Conservation (phyloP, 23 tunicate species). For the Trididemnum nubilum region DNA sequence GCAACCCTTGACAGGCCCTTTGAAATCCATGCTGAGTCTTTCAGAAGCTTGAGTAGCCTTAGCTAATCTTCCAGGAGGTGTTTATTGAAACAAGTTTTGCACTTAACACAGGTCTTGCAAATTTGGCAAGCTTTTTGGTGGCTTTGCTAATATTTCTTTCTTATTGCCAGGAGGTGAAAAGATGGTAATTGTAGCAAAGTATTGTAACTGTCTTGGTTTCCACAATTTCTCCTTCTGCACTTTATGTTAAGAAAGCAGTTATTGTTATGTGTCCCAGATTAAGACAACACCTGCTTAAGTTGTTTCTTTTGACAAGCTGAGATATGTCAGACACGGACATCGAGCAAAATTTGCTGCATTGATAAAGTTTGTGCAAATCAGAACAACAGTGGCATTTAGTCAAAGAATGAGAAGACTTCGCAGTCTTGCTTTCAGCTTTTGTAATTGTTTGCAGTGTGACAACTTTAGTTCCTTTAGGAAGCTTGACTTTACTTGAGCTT, state of each 20-base stretch:
- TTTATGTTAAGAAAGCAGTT: neutral
- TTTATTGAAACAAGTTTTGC: no score
- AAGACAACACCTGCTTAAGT: neutral
- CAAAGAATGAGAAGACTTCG: neutral
- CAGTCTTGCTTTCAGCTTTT: neutral
- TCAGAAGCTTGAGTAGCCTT: no score
- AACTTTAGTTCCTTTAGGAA: neutral
- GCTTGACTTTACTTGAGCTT: neutral
- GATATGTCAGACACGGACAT: neutral
- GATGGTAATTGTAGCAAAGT: no score
- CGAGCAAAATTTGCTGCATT: neutral
- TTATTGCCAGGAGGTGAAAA: no score
- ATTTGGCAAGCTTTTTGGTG: no score
- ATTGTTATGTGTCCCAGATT: neutral
- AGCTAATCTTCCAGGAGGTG: no score
- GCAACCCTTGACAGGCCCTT: no score
- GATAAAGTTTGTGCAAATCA: neutral
- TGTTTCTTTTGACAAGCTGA: neutral
- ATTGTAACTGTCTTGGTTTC: no score
- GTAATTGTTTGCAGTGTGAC: neutral
- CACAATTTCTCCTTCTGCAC: neutral
- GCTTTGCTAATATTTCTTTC: no score
- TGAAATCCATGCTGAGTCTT: no score
- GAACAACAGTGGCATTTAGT: neutral
- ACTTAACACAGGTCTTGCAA: no score